These are phyloP conservation scores for Ciconia nigra DNA, from an alignment of 2,797 vertebrate species.

Conservation along the genomic window DNA sequence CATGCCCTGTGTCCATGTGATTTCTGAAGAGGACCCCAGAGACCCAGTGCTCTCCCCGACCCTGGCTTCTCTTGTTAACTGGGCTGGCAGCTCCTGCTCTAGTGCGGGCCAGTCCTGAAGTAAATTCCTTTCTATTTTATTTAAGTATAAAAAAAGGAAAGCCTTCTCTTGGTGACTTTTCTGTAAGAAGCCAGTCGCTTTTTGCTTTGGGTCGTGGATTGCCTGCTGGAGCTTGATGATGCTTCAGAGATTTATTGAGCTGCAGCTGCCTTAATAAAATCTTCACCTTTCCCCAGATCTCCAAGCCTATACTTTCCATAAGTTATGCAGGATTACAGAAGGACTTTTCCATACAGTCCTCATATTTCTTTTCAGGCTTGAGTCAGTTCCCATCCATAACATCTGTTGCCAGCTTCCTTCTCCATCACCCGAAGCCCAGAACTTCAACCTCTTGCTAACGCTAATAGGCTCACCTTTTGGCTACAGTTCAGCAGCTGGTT, in stretches of 20 bases:
- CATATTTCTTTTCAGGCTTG: not conserved
- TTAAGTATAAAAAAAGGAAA: not conserved
- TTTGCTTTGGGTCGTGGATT: not conserved
- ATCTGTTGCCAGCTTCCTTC: not conserved
- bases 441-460: not conserved
- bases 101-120: not conserved
- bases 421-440: not conserved
- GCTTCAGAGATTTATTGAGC: slow-evolving; percentile 1
- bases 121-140: not conserved
- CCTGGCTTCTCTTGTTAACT: not conserved
- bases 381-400: not conserved
- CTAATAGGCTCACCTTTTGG: not conserved
- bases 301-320: not conserved
- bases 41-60: not conserved
- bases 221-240: not conserved
- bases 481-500: not conserved
- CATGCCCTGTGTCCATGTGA: not conserved
- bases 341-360: not conserved
- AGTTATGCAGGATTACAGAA: not conserved
- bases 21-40: not conserved
- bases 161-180: not conserved
- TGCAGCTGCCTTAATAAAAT: slow-evolving; percentile 8
- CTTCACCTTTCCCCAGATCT: slow-evolving; percentile 13
- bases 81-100: not conserved
- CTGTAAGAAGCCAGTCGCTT: not conserved